Evolutionary conservation across 2,888 invertebrate genomes (phyloP).

Genomic region (Gastrophysa polygoni): DNA sequence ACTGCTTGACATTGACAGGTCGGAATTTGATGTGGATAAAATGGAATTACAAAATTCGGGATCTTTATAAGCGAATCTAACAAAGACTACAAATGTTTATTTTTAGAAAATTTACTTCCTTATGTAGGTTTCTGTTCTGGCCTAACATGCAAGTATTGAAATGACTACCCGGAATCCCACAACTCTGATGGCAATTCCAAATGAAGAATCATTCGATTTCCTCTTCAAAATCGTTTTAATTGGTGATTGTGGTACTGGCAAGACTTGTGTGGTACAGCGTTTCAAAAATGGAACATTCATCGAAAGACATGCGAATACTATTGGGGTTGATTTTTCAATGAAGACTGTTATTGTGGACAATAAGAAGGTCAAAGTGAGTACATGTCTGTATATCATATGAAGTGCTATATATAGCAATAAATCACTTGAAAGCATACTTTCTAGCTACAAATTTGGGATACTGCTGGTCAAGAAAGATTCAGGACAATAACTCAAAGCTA

Average conservation of each 20-base stretch:
- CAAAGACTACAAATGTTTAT: not conserved
- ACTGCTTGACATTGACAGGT: too few species aligned
- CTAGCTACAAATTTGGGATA: conserved; percentile 96
- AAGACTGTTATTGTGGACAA: conserved; percentile 93
- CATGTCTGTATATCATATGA: not conserved
- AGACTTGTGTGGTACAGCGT: conserved; percentile 94
- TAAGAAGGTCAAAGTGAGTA: conserved; percentile 88
- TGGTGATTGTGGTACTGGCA: conserved; percentile 89
- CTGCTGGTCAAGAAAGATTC: conserved; percentile 95
- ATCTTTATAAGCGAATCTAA: not conserved
- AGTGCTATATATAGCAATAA: not conserved
- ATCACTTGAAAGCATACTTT: conserved; percentile 40
- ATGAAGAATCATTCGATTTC: conserved; percentile 88
- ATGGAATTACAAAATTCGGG: too few species aligned
- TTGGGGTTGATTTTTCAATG: conserved; percentile 98
- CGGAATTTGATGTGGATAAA: too few species aligned
- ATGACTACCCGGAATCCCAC: conserved; percentile 79
- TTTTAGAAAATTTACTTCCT: conserved; percentile 8
- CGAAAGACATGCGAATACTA: conserved; percentile 94
- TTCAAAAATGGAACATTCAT: conserved; percentile 95
- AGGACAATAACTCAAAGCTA: conserved; percentile 97
- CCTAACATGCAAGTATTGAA: conserved; percentile 38
- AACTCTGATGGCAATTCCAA: conserved; percentile 74
- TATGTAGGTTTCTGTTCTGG: conserved; percentile 7
- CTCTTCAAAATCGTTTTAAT: conserved; percentile 94